phyloP scores from a whole-genome alignment of 2,797 vertebrate species.

The Betta splendens region DNA sequence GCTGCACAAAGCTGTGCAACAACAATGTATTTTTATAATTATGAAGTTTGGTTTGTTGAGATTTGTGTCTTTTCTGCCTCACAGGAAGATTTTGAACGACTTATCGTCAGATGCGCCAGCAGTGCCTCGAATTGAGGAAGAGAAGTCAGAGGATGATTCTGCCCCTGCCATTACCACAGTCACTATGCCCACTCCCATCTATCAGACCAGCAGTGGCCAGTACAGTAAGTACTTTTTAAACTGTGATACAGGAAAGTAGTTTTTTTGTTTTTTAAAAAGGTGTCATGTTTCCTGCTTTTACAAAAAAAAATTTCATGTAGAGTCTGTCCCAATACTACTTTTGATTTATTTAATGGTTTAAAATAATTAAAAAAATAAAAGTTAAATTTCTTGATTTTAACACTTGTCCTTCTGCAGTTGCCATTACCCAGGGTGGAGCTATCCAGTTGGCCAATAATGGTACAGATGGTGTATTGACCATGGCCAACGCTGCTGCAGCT shows the following conservation, averaged over 20 bases:
- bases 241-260: background rate
- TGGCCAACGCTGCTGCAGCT: conserved; percentile 90
- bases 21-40: no score
- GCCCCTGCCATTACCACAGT: conserved; percentile 95
- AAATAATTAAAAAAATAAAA: no score
- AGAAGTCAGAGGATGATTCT: conserved; percentile 97
- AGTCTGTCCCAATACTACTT: no score
- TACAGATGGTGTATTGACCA: conserved; percentile 95
- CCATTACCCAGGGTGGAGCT: conserved; percentile 98
- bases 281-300: background rate
- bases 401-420: conserved; percentile 80
- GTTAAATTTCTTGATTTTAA: no score
- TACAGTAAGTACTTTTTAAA: conserved; percentile 89
- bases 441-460: conserved; percentile 98
- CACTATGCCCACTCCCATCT: conserved; percentile 99
- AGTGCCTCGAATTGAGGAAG: conserved; percentile 97
- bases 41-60: background rate
- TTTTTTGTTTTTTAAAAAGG: background rate
- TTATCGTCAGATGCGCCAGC: conserved; percentile 95
- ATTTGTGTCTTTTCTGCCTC: background rate
- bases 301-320: no score
- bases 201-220: conserved; percentile 99
- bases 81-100: conserved; percentile 98
- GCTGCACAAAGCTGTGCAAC: no score
- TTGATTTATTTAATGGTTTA: no score